Conservation (phyloP, 2,888 invertebrate species). For the Carpatolechia fugitivella region DNA sequence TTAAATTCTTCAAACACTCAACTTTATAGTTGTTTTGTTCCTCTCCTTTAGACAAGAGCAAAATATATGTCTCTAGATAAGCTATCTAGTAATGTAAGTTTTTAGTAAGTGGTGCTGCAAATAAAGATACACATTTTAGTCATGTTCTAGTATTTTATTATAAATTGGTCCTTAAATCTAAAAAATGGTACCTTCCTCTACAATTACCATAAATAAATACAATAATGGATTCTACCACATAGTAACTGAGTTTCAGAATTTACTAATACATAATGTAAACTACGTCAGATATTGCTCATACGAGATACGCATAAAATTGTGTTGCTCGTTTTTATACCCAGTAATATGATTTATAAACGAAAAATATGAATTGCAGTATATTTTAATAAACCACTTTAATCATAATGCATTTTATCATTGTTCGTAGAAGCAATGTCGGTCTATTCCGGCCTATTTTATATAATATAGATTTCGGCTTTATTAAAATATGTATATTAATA, state of each 20-base stretch:
- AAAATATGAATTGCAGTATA: too few species aligned
- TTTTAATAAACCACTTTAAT: too few species aligned
- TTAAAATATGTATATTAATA: neutral
- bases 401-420: too few species aligned
- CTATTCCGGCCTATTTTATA: too few species aligned
- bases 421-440: too few species aligned
- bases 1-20: too few species aligned
- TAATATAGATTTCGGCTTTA: too few species aligned
- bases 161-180: constrained; percentile 64
- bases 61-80: neutral
- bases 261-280: neutral
- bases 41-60: too few species aligned
- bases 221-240: constrained; percentile 28
- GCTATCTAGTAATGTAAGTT: neutral
- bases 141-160: constrained; percentile 62
- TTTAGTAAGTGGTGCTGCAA: constrained; percentile 8
- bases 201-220: constrained; percentile 35
- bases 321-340: neutral
- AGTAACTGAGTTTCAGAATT: constrained; percentile 4
- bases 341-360: too few species aligned
- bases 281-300: neutral
- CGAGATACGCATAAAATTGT: neutral
- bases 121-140: constrained; percentile 24
- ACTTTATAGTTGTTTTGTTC: too few species aligned
- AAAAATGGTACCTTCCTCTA: constrained; percentile 40